Percentiles rank a stretch among this genome's conserved stretches.
Evolutionary conservation across 2,888 invertebrate species (phyloP).

Genomic region (Aphodius granarius): DNA sequence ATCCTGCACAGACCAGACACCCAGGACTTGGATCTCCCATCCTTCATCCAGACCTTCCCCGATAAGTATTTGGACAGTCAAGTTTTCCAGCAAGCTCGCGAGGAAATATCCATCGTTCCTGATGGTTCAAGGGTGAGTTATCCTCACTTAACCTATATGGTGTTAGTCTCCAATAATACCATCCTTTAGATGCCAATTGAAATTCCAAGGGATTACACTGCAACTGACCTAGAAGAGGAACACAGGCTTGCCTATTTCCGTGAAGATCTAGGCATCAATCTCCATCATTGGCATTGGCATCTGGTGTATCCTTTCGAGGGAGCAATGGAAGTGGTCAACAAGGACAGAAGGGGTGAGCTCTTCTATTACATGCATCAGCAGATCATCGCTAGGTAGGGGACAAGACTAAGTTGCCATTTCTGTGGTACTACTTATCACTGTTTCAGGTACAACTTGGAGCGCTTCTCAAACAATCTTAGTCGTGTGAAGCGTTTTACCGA

Average conservation of each 20-base stretch:
- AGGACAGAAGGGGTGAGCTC: conserved; percentile 77
- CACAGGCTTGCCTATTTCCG: conserved; percentile 83
- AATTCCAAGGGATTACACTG: conserved; percentile 75
- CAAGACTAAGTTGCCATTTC: no score
- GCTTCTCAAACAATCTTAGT: conserved; percentile 70
- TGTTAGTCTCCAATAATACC: neutral
- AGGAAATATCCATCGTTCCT: conserved; percentile 66
- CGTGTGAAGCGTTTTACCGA: conserved; percentile 66
- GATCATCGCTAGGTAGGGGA: conserved; percentile 57
- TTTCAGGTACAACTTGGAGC: conserved; percentile 73
- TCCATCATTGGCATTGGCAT: conserved; percentile 94
- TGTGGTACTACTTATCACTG: neutral
- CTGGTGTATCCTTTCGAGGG: conserved; percentile 81
- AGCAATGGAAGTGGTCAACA: conserved; percentile 63
- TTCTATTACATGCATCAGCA: conserved; percentile 82
- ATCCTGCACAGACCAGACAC: conserved; percentile 74
- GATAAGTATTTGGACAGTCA: conserved; percentile 79
- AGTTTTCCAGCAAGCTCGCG: conserved; percentile 69
- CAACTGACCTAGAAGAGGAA: conserved; percentile 72
- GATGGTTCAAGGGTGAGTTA: conserved; percentile 63
- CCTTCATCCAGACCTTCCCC: conserved; percentile 78
- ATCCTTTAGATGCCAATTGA: conserved; percentile 62
- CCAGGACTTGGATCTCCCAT: conserved; percentile 68
- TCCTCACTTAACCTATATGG: neutral
- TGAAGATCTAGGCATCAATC: conserved; percentile 82